Conservation (phyloP, 2,797 vertebrate species). For the Nothura maculosa region DNA sequence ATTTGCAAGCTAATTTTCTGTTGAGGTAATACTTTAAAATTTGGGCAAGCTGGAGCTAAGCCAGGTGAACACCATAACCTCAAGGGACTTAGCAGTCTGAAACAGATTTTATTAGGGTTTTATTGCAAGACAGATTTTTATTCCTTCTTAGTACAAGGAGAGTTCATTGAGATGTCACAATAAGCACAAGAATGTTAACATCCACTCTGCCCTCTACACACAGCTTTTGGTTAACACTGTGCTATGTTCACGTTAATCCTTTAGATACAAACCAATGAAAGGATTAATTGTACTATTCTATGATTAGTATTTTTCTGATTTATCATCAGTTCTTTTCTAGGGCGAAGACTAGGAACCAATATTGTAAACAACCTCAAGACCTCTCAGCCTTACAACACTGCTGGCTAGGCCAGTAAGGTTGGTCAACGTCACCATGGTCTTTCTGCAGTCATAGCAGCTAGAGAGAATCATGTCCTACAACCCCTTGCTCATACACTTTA, state of each 20-base stretch:
- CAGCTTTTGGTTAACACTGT: neutral
- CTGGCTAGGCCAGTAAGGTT: neutral
- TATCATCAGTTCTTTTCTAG: neutral
- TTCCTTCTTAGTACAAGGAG: neutral
- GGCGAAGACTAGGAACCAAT: rapidly evolving
- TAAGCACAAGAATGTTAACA: neutral
- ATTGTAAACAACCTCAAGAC: neutral
- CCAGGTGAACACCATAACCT: neutral
- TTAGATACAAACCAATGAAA: neutral
- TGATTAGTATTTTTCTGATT: rapidly evolving
- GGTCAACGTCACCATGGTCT: neutral
- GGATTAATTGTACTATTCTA: neutral
- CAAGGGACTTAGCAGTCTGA: neutral
- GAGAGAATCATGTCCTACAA: neutral
- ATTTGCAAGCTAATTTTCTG: neutral
- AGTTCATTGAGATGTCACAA: neutral
- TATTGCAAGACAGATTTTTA: neutral
- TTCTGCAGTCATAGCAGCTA: rapidly evolving
- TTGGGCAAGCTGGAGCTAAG: rapidly evolving
- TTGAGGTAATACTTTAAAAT: neutral
- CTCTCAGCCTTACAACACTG: neutral
- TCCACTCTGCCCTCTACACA: neutral
- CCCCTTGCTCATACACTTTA: rapidly evolving
- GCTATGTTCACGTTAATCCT: neutral
- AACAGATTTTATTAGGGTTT: neutral